These are phyloP conservation scores for Cyanoramphus novaezelandiae DNA, from an alignment of 2,113 vertebrate species.

Conservation along the genomic window DNA sequence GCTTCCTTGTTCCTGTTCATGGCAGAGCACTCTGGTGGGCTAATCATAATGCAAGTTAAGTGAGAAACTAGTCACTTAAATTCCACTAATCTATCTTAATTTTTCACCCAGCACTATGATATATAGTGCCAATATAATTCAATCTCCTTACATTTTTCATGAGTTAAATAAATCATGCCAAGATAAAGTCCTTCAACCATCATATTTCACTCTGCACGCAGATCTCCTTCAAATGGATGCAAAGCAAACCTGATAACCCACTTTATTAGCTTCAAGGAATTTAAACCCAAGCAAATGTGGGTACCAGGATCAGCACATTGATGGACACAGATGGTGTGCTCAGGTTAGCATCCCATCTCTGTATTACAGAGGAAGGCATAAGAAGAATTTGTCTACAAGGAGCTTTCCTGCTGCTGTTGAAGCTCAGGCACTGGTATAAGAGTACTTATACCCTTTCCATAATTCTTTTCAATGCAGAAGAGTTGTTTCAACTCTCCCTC, in stretches of 20 bases:
- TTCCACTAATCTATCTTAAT: conserved; percentile 65
- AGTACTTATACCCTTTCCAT: not conserved
- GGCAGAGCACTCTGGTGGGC: not conserved
- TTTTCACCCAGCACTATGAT: conserved; percentile 48
- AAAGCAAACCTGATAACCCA: not conserved
- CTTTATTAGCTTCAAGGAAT: not conserved
- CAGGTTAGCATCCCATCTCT: not conserved
- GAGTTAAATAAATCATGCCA: conserved; percentile 60
- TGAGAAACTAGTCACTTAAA: conserved; percentile 24
- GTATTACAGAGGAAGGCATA: not conserved
- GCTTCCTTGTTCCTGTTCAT: not conserved
- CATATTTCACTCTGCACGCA: not conserved
- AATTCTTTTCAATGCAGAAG: not conserved
- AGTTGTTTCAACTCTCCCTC: not conserved
- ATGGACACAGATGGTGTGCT: not conserved
- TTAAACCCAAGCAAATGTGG: not conserved
- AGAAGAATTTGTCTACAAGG: not conserved
- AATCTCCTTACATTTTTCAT: conserved; percentile 61
- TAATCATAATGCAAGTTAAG: conserved; percentile 28
- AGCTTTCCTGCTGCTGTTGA: not conserved
- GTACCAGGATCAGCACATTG: not conserved
- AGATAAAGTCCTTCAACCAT: not conserved
- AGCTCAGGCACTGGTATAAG: not conserved
- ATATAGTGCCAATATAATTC: conserved; percentile 52
- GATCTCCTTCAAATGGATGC: not conserved